A percentile compares a stretch with the other conserved stretches of the same genome.
Conservation (phyloP, 2,797 vertebrate genomes). For the Lates japonicus region DNA sequence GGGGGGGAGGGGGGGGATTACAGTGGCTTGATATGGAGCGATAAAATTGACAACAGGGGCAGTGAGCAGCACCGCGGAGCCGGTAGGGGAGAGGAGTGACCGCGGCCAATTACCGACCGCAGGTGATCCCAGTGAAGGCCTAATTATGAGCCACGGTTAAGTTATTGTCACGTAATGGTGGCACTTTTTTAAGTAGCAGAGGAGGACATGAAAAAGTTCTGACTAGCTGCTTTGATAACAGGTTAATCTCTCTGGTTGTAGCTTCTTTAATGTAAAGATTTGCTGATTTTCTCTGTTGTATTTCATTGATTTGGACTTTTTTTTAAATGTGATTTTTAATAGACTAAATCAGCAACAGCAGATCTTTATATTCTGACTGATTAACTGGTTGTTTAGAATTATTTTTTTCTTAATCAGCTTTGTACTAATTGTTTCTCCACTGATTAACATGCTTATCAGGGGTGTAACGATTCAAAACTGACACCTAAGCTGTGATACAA, state of each 20-base stretch:
- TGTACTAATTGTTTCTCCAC: neutral
- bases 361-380: too few relatives aligned
- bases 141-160: conserved; percentile 19
- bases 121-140: conserved; percentile 41
- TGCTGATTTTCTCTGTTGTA: neutral
- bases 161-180: neutral
- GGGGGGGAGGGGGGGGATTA: neutral
- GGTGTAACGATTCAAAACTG: too few relatives aligned
- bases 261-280: neutral
- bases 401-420: neutral
- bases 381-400: too few relatives aligned
- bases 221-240: neutral
- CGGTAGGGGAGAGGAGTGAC: neutral
- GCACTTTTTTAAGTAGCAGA: neutral
- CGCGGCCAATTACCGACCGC: conserved; percentile 25
- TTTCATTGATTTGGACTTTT: too few relatives aligned
- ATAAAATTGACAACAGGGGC: neutral
- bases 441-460: neutral
- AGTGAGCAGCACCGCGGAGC: neutral
- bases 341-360: neutral
- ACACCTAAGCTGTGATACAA: too few relatives aligned
- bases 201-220: neutral
- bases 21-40: conserved; percentile 11
- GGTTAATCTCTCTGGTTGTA: too few relatives aligned
- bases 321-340: neutral